These are phyloP conservation scores for Neoarius graeffei DNA, from an alignment of 2,113 vertebrate genomes.

Conservation along the genomic window DNA sequence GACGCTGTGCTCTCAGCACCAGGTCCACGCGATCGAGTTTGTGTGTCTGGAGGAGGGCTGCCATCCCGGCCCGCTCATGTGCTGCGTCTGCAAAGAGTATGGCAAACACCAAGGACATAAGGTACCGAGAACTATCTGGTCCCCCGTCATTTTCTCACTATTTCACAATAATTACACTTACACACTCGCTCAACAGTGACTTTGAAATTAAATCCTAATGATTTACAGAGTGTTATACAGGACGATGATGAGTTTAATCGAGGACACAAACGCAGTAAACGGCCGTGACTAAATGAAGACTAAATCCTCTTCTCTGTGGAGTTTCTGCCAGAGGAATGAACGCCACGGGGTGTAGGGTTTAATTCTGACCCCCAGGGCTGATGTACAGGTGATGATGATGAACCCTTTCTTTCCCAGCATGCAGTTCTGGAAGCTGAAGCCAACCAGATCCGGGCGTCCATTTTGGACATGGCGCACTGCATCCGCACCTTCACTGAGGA, in stretches of 20 bases:
- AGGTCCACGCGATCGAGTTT: constrained; percentile 97
- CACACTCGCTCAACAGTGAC: too few relatives aligned
- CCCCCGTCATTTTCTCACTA: background rate
- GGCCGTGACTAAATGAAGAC: too few relatives aligned
- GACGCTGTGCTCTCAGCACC: constrained; percentile 93
- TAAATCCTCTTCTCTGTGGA: too few relatives aligned
- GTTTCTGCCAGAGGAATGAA: background rate
- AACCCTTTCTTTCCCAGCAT: constrained; percentile 73
- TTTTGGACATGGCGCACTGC: constrained; percentile 98
- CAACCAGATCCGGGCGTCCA: constrained; percentile 95
- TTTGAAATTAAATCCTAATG: too few relatives aligned
- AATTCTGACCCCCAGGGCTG: background rate
- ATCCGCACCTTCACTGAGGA: constrained; percentile 98
- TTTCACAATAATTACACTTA: background rate
- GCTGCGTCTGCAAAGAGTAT: constrained; percentile 98
- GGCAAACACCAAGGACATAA: constrained; percentile 99
- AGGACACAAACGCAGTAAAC: too few relatives aligned
- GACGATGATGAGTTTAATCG: too few relatives aligned
- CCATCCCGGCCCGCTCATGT: constrained; percentile 92
- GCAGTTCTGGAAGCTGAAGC: constrained; percentile 92
- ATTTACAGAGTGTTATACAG: too few relatives aligned
- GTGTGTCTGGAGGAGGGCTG: constrained; percentile 95
- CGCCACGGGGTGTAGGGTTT: background rate
- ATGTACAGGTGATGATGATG: background rate
- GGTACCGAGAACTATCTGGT: constrained; percentile 64